Percentiles rank a stretch among this genome's conserved stretches.
Conservation (phyloP, 2,113 vertebrate genomes). For the Saguinus imperator region DNA sequence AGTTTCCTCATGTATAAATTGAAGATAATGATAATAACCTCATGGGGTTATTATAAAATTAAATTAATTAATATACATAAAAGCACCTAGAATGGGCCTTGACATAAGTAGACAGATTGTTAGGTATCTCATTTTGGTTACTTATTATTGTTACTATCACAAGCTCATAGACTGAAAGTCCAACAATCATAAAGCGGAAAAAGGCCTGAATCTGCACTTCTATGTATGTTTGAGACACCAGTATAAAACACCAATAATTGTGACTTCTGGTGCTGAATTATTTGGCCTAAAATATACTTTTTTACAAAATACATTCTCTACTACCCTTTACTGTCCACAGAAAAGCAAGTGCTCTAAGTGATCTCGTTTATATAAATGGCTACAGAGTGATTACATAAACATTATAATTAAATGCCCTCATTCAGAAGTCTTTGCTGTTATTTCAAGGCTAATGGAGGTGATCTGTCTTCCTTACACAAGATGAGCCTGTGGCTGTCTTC, state of each 20-base stretch:
- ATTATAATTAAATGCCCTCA: conserved; percentile 62
- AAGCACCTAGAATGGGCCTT: neutral
- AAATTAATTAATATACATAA: conserved; percentile 12
- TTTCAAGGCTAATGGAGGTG: conserved; percentile 63
- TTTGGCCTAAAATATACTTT: conserved; percentile 44
- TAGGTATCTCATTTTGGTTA: neutral
- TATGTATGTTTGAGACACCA: neutral
- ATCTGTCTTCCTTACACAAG: conserved; percentile 42
- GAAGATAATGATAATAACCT: neutral
- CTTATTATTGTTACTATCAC: neutral
- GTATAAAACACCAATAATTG: conserved; percentile 4
- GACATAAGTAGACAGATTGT: neutral
- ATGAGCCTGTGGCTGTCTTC: conserved; percentile 46
- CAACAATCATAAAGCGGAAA: neutral
- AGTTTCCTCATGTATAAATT: neutral
- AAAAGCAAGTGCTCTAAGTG: neutral
- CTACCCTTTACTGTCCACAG: neutral
- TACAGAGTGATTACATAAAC: conserved; percentile 63
- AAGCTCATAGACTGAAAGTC: neutral
- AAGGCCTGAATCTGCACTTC: neutral
- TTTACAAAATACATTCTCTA: conserved; percentile 6
- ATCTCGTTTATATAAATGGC: conserved; percentile 47
- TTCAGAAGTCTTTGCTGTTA: conserved; percentile 57
- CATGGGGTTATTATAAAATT: neutral
- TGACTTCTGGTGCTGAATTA: neutral